phyloP scores from a whole-genome alignment of 2,888 invertebrate species.

The Argyra leucocephala region DNA sequence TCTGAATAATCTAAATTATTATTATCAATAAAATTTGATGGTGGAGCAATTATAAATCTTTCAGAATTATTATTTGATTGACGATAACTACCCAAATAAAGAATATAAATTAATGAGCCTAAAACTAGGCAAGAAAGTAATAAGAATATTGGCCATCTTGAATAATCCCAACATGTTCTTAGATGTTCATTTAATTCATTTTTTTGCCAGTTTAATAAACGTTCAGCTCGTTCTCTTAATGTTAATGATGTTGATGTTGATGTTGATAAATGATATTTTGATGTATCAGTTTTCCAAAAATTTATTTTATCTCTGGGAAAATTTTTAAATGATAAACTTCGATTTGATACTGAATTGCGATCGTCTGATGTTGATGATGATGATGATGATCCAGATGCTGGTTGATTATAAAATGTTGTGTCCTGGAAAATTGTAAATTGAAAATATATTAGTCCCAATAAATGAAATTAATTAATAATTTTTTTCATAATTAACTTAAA shows the following conservation, averaged over 20 bases:
- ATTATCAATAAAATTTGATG: not conserved
- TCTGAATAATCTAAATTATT: not conserved
- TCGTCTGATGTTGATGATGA: not conserved
- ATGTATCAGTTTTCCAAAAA: not conserved
- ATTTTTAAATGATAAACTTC: not conserved
- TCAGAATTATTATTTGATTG: not conserved
- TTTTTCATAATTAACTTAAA: too few species aligned
- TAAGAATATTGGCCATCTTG: conserved; percentile 7
- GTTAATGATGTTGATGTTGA: not conserved
- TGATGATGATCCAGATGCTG: not conserved
- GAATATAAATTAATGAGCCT: not conserved
- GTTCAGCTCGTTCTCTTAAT: not conserved
- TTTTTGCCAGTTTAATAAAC: not conserved
- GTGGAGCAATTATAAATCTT: not conserved
- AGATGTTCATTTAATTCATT: not conserved
- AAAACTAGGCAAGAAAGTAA: not conserved
- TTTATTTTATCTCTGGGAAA: not conserved
- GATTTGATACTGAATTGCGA: not conserved
- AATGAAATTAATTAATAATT: not conserved
- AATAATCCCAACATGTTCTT: not conserved
- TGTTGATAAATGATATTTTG: not conserved
- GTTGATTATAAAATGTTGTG: not conserved
- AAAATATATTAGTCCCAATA: not conserved
- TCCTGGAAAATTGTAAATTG: not conserved
- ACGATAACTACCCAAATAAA: not conserved